Percentiles rank a stretch among this genome's conserved stretches.
Evolutionary conservation across 2,113 vertebrate genomes (phyloP).

Genomic region (Chionis minor): DNA sequence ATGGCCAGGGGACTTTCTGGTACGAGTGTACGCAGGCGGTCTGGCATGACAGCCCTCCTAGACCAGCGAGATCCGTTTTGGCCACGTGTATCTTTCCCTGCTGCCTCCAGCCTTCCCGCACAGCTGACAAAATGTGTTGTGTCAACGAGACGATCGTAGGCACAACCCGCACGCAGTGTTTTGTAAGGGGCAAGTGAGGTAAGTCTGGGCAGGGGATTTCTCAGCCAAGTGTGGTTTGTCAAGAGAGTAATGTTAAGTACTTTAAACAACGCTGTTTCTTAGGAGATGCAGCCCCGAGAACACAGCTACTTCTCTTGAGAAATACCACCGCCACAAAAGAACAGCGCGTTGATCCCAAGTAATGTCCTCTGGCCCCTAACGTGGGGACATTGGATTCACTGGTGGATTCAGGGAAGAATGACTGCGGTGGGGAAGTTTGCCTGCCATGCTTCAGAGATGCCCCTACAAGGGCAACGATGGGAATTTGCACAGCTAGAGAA

Average conservation of each 20-base stretch:
- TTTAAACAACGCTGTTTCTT: slow-evolving; percentile 44
- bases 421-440: not conserved
- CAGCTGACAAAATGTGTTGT: slow-evolving; percentile 31
- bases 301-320: slow-evolving; percentile 13
- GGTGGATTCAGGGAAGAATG: not conserved
- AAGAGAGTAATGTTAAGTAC: not conserved
- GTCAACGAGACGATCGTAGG: not conserved
- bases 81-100: slow-evolving; percentile 14
- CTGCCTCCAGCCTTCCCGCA: slow-evolving; percentile 44
- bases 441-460: not conserved
- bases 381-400: not conserved
- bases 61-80: not conserved
- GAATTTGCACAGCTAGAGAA: not conserved
- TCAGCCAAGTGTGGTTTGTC: slow-evolving; percentile 56
- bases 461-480: not conserved
- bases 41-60: not conserved
- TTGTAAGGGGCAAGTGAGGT: slow-evolving; percentile 36
- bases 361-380: not conserved
- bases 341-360: not conserved
- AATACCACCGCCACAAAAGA: not conserved
- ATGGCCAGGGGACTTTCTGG: not conserved
- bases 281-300: slow-evolving; percentile 34
- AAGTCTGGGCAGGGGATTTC: slow-evolving; percentile 15
- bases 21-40: not conserved
- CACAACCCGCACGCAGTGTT: not conserved